These are phyloP conservation scores for Brachionichthys hirsutus DNA, from an alignment of 2,113 vertebrate species.

Conservation along the genomic window DNA sequence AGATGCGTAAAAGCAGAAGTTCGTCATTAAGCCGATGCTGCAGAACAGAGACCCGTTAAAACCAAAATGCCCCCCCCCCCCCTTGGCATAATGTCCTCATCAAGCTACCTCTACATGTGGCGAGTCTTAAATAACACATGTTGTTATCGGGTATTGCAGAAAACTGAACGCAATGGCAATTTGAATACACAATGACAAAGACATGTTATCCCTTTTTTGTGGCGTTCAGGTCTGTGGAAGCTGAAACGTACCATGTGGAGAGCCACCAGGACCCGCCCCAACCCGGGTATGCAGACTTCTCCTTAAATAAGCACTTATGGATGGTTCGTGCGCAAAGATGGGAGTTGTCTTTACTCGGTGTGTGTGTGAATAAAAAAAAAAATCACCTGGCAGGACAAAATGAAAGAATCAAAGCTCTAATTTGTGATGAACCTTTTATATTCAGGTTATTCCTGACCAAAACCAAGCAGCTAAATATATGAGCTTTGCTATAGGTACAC, in stretches of 20 bases:
- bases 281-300: not conserved
- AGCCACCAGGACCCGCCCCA: conserved; percentile 9
- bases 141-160: too few species aligned
- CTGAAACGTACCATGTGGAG: conserved; percentile 36
- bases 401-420: too few species aligned
- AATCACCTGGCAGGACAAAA: not conserved
- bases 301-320: conserved; percentile 13
- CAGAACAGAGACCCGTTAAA: not conserved
- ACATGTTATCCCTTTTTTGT: too few species aligned
- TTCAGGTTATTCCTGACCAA: too few species aligned
- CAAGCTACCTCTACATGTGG: not conserved
- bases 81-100: not conserved
- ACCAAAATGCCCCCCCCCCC: not conserved
- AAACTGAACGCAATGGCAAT: too few species aligned
- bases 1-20: not conserved
- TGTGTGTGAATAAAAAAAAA: not conserved
- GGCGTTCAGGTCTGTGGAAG: too few species aligned
- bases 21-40: not conserved
- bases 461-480: too few species aligned
- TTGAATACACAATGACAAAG: too few species aligned
- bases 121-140: not conserved
- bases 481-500: too few species aligned
- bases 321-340: conserved; percentile 3
- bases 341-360: not conserved
- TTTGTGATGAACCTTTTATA: too few species aligned